Base-by-base conservation (phyloP, 2,113 vertebrate species). In the Dipodomys spectabilis region DNA sequence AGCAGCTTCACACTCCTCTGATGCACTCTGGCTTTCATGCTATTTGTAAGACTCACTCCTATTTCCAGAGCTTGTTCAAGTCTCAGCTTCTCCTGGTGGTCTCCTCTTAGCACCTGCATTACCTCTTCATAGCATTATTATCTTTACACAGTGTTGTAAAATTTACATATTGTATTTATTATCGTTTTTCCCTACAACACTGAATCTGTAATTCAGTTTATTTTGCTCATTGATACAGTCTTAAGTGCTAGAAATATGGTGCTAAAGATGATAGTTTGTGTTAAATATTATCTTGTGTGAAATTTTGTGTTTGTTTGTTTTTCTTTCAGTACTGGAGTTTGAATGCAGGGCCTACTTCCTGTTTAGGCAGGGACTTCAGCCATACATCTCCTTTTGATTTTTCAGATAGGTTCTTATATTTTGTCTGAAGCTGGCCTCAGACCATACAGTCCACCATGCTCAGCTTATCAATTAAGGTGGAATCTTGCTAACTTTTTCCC, bases 91-190 rank as follows among this genome's bases (percentile, higher is more conserved):
- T 39, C 5, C 39, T 39, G 39, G 4, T 60, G 45, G 25, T 67
- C 68, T 57, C 16, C 64, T 78, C n/a, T 18, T 6, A 19, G 74
- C 6, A 45, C 5, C 16, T 7, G 1, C 45, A 32, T 71, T 53
- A 53, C 12, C 12, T 53, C 9, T 67, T 15, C 8, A n/a, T 75
- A 23, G 39, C 25, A 28, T 81, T 72, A 19, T 60, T 77, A 23
- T 81, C 27, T 88, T 53, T 35, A 62, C 28, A 23, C 71, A 78
- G 73, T 75, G 32, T 27, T 60, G 45, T 28, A 13, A 53, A 3
- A 65, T 72, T 94, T 44, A 35, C 27, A 84, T 87, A 22, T 30
- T 32, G 9, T 53, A n/a, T 90, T 83, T 71, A 72, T 81, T 94
- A 64, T 80, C 49, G 71, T 69, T 94, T 57, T 82, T n/a, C 94